Base-by-base conservation (phyloP, 2,888 invertebrate species). In the Latrodectus elegans region DNA sequence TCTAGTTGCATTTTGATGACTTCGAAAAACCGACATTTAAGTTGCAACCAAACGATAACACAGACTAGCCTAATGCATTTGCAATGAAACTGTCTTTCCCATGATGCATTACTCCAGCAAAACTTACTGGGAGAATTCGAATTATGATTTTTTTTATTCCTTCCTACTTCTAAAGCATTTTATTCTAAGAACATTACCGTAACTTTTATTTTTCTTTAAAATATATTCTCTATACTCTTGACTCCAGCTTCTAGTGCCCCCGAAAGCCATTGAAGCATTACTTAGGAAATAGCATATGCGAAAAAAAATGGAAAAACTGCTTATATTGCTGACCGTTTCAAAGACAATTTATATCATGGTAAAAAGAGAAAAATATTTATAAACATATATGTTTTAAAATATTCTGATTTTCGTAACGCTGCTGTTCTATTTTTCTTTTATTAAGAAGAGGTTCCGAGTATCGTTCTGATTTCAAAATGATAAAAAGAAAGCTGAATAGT, bases 231-330 rank as follows among this genome's bases (percentile, higher is more conserved):
- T 60, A 15, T n/a, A n/a, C n/a, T 60, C 60, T 12, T 38, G 38
- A 38, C 38, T 60, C 60, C 60, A 60, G 60, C 10, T 15, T n/a
- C n/a, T 9, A 60, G 10, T 75, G 86, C 76, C 81, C 86, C 67
- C 86, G 67, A 86, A 86, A 81, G 3, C 67, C 86, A 86, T 65
- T 51, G 86, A 67, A 86, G 81, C 86, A 77, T 76, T 15, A 38
- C 77, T 77, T 72, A 72, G 38, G 76, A 51, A 55, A 81, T 81
- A 81, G 86, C 86, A 86, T 86, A 86, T 86, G 86, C 86, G 86
- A 86, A 86, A 85, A 75, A 70, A 85, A 85, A 70, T 79, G 74
- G 78, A 84, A 79, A 38, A 86, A 86, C 80, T 74, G 75, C 75
- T 81, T 76, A 60, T 60, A 86, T 65, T 86, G 77, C 53, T 86